Base-by-base conservation (phyloP, 2,797 vertebrate genomes). In the Oophaga sylvatica region DNA sequence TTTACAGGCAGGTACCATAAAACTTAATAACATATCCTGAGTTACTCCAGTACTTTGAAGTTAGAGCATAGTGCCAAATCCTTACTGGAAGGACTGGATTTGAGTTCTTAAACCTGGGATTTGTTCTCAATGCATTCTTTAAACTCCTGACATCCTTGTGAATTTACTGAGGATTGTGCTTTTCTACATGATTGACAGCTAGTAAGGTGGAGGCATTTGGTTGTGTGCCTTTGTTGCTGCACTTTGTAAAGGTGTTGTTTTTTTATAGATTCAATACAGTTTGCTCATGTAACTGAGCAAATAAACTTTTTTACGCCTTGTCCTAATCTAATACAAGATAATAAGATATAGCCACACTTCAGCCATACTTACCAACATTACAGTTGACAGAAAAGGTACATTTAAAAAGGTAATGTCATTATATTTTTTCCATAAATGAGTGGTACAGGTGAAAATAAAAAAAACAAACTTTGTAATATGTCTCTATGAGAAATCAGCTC, bases 1-100 rank as follows among this genome's bases (percentile, higher is more conserved):
- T 79, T 70, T 41, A 56, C 31, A 82, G 87, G 41, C 88, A 83
- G 84, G 71, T 89, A 60, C 77, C 63, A 59, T 82, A 89, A 82
- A 83, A 85, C 70, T 53, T 87, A 83, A 83, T 89, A 85, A 83
- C 41, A 86, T 79, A 89, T 57, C 67, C 80, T 71, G 84, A 83
- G 26, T 70, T 60, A 70, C 70, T 41, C 41, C 41, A 77, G 87
- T 0, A 45, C 80, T 86, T 89, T 89, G 79, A 89, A 60, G 70
- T 82, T 70, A 20, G 9, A 53, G 48, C 71, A 62, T 85, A 31
- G 48, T 63, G 80, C 79, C 84, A 82, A 84, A 78, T 70, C 80
- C 63, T 82, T 59, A 83, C 71, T 81, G 79, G 83, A 89, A 89
- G 71, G 62, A 70, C 60, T 26, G 71, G 83, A 82, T 81, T 81